Conservation (phyloP, 2,888 invertebrate genomes). For the Ectemnius lituratus region DNA sequence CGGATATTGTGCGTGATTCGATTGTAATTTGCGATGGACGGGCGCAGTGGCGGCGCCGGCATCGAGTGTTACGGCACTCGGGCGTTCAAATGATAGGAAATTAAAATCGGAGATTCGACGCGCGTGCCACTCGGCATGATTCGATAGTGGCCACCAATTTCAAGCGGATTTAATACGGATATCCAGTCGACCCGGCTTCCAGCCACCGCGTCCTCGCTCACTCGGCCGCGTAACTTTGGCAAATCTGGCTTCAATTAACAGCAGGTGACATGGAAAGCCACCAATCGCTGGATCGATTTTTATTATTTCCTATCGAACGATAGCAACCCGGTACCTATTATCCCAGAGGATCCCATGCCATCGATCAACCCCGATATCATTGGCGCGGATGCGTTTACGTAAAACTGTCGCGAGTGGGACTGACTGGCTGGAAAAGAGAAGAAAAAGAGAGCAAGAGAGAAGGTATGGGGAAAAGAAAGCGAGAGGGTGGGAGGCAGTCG, state of each 20-base stretch:
- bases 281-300: not conserved
- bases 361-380: too few species aligned
- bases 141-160: slow-evolving; percentile 20
- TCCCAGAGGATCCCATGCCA: not conserved
- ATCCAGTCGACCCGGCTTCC: slow-evolving; percentile 9
- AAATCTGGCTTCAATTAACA: slow-evolving; percentile 32
- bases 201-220: not conserved
- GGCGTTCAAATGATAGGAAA: slow-evolving; percentile 50
- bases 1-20: slow-evolving; percentile 34
- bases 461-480: slow-evolving; percentile 9
- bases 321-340: not conserved
- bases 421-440: not conserved
- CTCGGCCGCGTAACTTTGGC: slow-evolving; percentile 1
- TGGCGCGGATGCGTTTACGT: not conserved
- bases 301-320: not conserved
- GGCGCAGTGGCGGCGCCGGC: slow-evolving; percentile 30
- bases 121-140: slow-evolving; percentile 16
- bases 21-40: slow-evolving; percentile 49
- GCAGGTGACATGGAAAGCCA: slow-evolving; percentile 20
- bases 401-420: slow-evolving; percentile 9
- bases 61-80: slow-evolving; percentile 32
- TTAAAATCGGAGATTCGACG: slow-evolving; percentile 43
- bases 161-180: slow-evolving; percentile 13
- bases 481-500: not conserved
- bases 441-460: not conserved